Base-by-base conservation (phyloP, 2,797 vertebrate species). In the Oryzias sinensis region DNA sequence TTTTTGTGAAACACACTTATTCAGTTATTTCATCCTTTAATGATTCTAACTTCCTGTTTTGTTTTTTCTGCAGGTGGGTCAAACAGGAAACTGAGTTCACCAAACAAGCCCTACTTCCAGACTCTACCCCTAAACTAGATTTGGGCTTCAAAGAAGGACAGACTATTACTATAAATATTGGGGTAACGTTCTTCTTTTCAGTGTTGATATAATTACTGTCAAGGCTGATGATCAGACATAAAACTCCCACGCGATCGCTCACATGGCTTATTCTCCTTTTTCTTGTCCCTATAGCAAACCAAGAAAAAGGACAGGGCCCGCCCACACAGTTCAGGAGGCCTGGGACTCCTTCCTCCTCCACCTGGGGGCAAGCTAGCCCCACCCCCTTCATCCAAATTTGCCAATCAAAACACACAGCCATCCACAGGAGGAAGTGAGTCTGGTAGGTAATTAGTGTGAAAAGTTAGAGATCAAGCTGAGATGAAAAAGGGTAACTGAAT, bases 101-200 rank as follows among this genome's bases (percentile, higher is more conserved):
- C 53, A 96, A 94, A 83, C 94, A 97, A 70, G 94, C 94, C 20
- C 94, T 95, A 81, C 89, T 92, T 70, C 90, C 91, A 79, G 95
- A 98, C 76, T 80, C 79, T 16, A 92, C 92, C 68, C 97, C 97
- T 22, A 99, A 97, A 76, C 89, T 99, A 77, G 96, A 99, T 78
- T 90, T 99, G 18, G 96, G 97, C 40, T 99, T 99, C 80, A 99
- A 99, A 89, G 97, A 98, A 81, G 97, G 97, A 60, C 96, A 99
- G 79, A 99, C 97, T 29, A 99, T 99, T 72, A 99, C 97, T 72
- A 88, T 99, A 51, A 98, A 95, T 83, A 99, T 99, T 49, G 97
- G 96, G 93, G 97, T 99, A 87, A 77, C 5, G 15, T 46, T 24
- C 49, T 51, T 56, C 60, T 14, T 37, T 27, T n/a, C 0, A 27